Evolutionary conservation across 2,797 vertebrate genomes (phyloP).

Genomic region (Pelodytes ibericus): DNA sequence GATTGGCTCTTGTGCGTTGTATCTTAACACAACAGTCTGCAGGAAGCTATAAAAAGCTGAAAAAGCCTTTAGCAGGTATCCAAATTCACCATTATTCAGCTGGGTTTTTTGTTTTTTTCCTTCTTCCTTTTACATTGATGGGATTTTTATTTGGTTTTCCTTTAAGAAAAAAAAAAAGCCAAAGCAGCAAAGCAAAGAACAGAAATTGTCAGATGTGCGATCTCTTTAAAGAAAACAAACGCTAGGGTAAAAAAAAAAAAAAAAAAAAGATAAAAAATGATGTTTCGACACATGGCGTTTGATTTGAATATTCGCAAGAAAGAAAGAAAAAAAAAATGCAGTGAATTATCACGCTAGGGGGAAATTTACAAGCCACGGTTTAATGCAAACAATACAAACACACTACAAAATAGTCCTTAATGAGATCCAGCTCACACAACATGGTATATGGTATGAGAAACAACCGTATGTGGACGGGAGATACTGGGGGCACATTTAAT

Average conservation of each 20-base stretch:
- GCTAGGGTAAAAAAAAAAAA: background rate
- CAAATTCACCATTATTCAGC: background rate
- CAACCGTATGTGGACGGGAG: no score
- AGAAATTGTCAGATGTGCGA: constrained; percentile 16
- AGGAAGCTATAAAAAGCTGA: background rate
- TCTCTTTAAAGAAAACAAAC: constrained; percentile 10
- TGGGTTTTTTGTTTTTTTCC: background rate
- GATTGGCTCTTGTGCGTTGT: background rate
- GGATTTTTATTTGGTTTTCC: background rate
- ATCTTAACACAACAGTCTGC: background rate
- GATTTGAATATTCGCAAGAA: constrained; percentile 4
- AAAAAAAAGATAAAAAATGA: no score
- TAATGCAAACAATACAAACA: constrained; percentile 33
- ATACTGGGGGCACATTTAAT: no score
- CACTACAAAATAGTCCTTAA: constrained; percentile 3
- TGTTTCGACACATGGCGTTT: constrained; percentile 18
- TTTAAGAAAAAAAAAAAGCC: background rate
- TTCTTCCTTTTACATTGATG: background rate
- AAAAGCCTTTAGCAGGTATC: background rate
- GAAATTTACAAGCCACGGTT: constrained; percentile 25
- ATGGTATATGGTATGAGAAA: background rate
- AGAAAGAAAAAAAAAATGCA: constrained; percentile 10
- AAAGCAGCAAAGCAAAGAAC: background rate
- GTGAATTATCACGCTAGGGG: constrained; percentile 20
- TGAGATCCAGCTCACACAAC: constrained; percentile 17